These are phyloP conservation scores for Centropus bengalensis DNA, from an alignment of 2,113 vertebrate species.

Conservation along the genomic window DNA sequence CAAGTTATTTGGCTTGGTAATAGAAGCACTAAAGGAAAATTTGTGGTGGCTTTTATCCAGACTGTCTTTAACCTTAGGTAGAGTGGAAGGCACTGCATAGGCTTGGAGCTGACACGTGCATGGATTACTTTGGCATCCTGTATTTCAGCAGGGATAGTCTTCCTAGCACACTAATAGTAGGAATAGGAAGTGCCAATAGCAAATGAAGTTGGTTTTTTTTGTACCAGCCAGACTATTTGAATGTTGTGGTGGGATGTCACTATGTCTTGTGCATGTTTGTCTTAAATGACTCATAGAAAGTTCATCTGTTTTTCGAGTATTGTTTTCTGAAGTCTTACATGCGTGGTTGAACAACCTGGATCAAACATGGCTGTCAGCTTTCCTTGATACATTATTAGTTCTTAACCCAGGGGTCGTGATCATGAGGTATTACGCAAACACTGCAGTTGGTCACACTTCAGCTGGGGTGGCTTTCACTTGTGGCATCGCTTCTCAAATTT, in stretches of 20 bases:
- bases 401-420: background rate
- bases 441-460: background rate
- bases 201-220: background rate
- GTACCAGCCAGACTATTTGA: background rate
- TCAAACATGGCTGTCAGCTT: background rate
- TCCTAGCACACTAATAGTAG: background rate
- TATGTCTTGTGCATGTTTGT: background rate
- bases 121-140: background rate
- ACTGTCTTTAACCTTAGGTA: background rate
- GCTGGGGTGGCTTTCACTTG: too few species aligned
- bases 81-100: background rate
- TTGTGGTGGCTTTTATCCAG: background rate
- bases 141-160: background rate
- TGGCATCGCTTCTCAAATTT: too few species aligned
- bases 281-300: background rate
- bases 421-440: background rate
- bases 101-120: fast-evolving
- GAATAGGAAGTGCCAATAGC: background rate
- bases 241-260: background rate
- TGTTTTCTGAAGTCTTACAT: background rate
- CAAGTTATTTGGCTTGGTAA: background rate
- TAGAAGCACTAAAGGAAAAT: background rate
- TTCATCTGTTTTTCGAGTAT: background rate
- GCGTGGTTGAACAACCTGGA: background rate
- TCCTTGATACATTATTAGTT: background rate